These are phyloP conservation scores for Thalassoma bifasciatum DNA, from an alignment of 2,113 vertebrate genomes.

Conservation along the genomic window DNA sequence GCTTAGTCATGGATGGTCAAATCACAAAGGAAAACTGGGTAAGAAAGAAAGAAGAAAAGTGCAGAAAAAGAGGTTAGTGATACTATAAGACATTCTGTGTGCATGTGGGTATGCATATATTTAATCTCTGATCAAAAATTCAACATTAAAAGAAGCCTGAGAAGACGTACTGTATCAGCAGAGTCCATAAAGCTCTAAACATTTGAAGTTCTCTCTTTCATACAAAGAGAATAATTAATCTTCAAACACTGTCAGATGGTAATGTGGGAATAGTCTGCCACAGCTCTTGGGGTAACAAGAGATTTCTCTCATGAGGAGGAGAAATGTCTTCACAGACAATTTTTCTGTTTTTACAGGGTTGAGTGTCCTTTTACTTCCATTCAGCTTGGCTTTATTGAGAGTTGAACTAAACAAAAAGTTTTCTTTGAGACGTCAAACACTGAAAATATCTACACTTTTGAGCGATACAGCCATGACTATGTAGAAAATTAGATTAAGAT, in stretches of 20 bases:
- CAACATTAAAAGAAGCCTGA: constrained; percentile 26
- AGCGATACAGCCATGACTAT: constrained; percentile 3
- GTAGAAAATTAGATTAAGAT: no score
- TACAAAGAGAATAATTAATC: constrained; percentile 69
- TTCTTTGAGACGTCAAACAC: constrained; percentile 8
- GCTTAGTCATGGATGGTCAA: constrained; percentile 13
- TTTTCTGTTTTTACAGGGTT: constrained; percentile 8
- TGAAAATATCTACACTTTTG: constrained; percentile 22
- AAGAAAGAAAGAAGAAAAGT: neutral
- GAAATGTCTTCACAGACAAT: constrained; percentile 2
- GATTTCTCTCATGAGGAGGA: constrained; percentile 17
- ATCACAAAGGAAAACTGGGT: neutral
- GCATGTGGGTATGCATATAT: constrained; percentile 7
- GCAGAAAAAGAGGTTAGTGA: neutral
- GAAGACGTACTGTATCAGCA: constrained; percentile 20
- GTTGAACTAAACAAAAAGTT: constrained; percentile 24
- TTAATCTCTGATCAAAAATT: constrained; percentile 27
- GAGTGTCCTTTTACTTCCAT: neutral
- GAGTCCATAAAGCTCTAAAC: constrained; percentile 43
- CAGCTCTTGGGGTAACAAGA: constrained; percentile 40
- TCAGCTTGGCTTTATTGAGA: neutral
- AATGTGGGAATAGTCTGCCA: constrained; percentile 30
- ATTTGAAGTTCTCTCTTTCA: constrained; percentile 47
- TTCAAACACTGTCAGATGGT: constrained; percentile 44
- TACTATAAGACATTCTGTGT: neutral